phyloP scores from a whole-genome alignment of 2,888 invertebrate species.

The Drosophila sordidula region DNA sequence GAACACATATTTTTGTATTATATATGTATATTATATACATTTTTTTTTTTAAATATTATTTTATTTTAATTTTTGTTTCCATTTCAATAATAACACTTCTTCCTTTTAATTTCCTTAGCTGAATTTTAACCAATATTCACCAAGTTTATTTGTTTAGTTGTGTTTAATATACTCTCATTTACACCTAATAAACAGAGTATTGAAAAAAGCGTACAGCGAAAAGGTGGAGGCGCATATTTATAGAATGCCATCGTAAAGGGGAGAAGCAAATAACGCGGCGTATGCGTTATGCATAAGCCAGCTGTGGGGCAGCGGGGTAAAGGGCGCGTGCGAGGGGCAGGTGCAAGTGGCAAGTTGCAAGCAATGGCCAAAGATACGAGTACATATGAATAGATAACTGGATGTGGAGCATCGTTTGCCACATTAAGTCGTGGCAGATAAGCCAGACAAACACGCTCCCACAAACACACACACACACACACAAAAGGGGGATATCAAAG shows the following conservation, averaged over 20 bases:
- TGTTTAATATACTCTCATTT: neutral
- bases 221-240: constrained; percentile 76
- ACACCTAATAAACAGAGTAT: neutral
- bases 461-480: constrained; percentile 9
- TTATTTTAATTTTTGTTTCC: no score
- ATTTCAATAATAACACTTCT: no score
- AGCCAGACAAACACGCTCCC: constrained; percentile 18
- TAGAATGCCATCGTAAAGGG: constrained; percentile 46
- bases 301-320: neutral
- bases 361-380: constrained; percentile 43
- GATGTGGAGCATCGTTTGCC: constrained; percentile 47
- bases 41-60: no score
- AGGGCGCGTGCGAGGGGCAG: constrained; percentile 10
- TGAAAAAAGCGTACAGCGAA: constrained; percentile 49
- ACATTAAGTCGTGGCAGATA: constrained; percentile 50
- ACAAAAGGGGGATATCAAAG: constrained; percentile 33
- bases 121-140: no score
- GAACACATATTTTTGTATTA: no score
- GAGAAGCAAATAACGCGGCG: constrained; percentile 42
- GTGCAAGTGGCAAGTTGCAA: constrained; percentile 34
- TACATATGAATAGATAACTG: constrained; percentile 46
- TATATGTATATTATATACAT: no score
- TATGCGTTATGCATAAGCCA: constrained; percentile 65
- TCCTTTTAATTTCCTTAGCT: no score
- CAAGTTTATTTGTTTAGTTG: no score